Conservation (phyloP, 2,888 invertebrate genomes). For the Xestia ashworthii region DNA sequence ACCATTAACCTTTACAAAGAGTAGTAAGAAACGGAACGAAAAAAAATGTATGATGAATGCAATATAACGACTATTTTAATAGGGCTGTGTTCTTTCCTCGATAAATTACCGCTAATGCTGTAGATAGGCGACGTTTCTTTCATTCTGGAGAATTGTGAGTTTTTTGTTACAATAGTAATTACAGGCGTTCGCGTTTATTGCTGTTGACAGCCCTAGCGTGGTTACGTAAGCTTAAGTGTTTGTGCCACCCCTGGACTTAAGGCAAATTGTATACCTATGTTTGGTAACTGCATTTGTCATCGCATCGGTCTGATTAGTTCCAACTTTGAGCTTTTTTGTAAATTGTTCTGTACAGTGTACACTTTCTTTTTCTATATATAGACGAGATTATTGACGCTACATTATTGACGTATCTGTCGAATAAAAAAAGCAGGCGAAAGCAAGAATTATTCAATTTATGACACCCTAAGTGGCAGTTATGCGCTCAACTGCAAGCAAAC, state of each 20-base stretch:
- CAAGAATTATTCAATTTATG: constrained; percentile 28
- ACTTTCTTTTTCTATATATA: not conserved
- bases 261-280: constrained; percentile 26
- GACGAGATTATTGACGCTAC: not conserved
- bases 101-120: constrained; percentile 77
- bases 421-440: not conserved
- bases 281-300: constrained; percentile 48
- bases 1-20: constrained; percentile 78
- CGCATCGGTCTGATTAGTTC: constrained; percentile 35
- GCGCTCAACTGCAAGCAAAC: constrained; percentile 25
- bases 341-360: not conserved
- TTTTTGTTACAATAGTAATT: constrained; percentile 70
- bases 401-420: constrained; percentile 5
- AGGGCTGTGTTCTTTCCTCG: constrained; percentile 78
- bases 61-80: constrained; percentile 79
- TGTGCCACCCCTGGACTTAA: constrained; percentile 40
- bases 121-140: constrained; percentile 72
- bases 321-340: constrained; percentile 8
- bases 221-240: constrained; percentile 57
- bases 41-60: constrained; percentile 77
- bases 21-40: constrained; percentile 72
- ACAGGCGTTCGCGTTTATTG: constrained; percentile 65
- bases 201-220: constrained; percentile 72
- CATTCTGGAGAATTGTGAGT: constrained; percentile 67
- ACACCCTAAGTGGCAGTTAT: constrained; percentile 25